phyloP scores from a whole-genome alignment of 2,797 vertebrate species.

The Zenarchopterus dispar region DNA sequence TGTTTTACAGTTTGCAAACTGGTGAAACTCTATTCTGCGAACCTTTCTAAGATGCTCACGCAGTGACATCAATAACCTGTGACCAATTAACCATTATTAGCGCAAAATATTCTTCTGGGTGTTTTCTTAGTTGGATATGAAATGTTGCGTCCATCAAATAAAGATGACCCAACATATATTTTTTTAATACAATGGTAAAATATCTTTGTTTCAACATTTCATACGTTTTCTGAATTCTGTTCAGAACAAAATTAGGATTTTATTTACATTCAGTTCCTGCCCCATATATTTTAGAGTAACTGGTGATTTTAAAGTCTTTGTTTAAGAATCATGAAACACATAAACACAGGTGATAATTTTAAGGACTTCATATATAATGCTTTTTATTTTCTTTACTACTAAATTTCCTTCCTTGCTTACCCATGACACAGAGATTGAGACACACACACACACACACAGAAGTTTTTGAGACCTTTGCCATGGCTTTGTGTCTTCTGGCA shows the following conservation, averaged over 20 bases:
- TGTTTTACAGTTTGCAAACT: too few species aligned
- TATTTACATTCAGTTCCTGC: too few species aligned
- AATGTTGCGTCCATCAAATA: too few species aligned
- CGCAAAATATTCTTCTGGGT: too few species aligned
- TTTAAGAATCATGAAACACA: slow-evolving; percentile 61
- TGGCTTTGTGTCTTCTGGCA: slow-evolving; percentile 71
- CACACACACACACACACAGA: slow-evolving; percentile 24
- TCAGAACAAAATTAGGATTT: too few species aligned
- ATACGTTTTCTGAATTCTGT: background rate
- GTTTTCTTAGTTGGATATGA: too few species aligned
- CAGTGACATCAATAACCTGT: too few species aligned
- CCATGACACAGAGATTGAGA: slow-evolving; percentile 67
- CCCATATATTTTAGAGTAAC: slow-evolving; percentile 48
- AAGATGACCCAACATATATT: too few species aligned
- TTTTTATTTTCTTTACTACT: slow-evolving; percentile 68
- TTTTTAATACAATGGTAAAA: too few species aligned
- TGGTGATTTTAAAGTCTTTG: slow-evolving; percentile 46
- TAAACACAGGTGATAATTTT: slow-evolving; percentile 47
- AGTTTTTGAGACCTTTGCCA: slow-evolving; percentile 75
- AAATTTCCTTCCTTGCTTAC: slow-evolving; percentile 77
- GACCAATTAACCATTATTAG: too few species aligned
- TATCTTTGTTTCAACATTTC: background rate
- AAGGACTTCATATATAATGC: slow-evolving; percentile 70
- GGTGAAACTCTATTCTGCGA: too few species aligned
- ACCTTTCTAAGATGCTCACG: too few species aligned